These are phyloP conservation scores for Pogonognathellus flavescens DNA, from an alignment of 1,140 invertebrate species.

Conservation along the genomic window DNA sequence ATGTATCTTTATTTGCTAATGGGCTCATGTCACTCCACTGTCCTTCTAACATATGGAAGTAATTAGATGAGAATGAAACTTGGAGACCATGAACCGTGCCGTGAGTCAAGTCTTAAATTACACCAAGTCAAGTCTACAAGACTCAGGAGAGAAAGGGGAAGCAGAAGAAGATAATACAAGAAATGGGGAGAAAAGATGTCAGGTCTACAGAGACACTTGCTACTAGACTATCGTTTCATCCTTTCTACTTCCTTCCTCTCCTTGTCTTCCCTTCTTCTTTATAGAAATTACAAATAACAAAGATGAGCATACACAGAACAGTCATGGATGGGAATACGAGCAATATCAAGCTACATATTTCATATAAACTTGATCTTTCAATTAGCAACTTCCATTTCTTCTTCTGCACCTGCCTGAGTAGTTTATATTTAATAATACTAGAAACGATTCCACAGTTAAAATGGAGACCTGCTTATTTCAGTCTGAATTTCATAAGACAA, in stretches of 20 bases:
- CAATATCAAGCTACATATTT: no score
- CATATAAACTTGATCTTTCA: no score
- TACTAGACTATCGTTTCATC: background rate
- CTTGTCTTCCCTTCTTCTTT: background rate
- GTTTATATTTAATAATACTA: no score
- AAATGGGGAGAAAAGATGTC: background rate
- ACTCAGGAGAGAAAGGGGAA: background rate
- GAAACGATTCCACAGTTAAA: no score
- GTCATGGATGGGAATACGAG: background rate
- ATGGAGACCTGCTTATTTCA: no score
- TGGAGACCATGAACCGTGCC: conserved; percentile 28
- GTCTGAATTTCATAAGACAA: no score
- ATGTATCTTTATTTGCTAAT: conserved; percentile 43
- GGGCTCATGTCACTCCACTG: conserved; percentile 44
- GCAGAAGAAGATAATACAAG: background rate
- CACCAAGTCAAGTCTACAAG: conserved; percentile 17
- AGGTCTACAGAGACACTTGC: background rate
- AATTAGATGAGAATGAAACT: conserved; percentile 49
- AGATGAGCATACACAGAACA: background rate
- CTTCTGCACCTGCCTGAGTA: no score
- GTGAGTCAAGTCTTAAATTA: conserved; percentile 23
- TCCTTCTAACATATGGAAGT: conserved; percentile 39
- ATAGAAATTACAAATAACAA: background rate
- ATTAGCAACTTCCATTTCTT: no score
- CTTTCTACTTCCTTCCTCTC: background rate